A percentile compares a stretch with the other conserved stretches of the same genome.
Conservation (phyloP, 2,113 vertebrate genomes). For the Salvelinus fontinalis region DNA sequence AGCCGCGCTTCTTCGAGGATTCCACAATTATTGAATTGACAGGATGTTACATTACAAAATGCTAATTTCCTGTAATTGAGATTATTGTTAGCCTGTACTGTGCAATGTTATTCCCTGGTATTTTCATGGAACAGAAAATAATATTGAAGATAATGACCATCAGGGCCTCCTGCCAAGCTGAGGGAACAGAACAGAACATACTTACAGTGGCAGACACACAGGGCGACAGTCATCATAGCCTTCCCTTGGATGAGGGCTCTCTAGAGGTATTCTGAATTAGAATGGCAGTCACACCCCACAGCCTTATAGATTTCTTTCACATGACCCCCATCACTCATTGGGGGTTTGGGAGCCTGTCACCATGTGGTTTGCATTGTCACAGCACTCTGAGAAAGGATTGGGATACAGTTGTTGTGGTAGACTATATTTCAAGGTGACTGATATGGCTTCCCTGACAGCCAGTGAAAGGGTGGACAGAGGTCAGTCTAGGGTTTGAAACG, state of each 20-base stretch:
- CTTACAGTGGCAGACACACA: not conserved
- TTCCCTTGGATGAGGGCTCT: not conserved
- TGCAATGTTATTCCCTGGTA: too few species aligned
- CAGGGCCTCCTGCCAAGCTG: not conserved
- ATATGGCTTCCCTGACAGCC: not conserved
- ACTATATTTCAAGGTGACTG: not conserved
- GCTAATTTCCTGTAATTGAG: too few species aligned
- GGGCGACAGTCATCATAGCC: not conserved
- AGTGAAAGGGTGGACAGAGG: not conserved
- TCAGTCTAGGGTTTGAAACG: not conserved
- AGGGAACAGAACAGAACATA: not conserved
- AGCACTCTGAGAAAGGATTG: not conserved
- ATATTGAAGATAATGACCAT: not conserved
- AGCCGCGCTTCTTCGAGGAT: too few species aligned
- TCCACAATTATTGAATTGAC: too few species aligned
- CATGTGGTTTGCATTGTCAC: slow-evolving; percentile 12
- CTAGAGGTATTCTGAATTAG: slow-evolving; percentile 29
- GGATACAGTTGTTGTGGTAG: not conserved
- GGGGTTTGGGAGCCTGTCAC: not conserved
- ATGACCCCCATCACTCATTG: slow-evolving; percentile 3
- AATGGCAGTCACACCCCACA: slow-evolving; percentile 37
- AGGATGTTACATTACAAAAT: too few species aligned
- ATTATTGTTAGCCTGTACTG: too few species aligned
- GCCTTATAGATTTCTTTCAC: slow-evolving; percentile 19
- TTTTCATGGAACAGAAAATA: not conserved